Evolutionary conservation across 2,888 invertebrate species (phyloP), one percentile per base, ranked within the genome.

Genomic region (Heliconius cydno): DNA sequence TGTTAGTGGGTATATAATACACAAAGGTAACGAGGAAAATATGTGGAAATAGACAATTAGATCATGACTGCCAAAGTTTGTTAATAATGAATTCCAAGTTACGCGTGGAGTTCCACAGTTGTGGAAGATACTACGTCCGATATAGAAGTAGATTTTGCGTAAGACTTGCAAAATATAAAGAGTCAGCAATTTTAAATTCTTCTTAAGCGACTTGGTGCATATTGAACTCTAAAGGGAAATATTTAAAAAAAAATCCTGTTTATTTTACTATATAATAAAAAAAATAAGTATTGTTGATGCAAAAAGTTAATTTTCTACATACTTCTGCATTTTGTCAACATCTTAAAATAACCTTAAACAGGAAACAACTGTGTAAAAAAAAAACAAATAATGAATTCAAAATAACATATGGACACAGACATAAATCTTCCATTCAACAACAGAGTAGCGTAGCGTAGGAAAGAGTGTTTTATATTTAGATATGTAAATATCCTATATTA

Each of bases 341-440:
- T n/a, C 57, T 57, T 68, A 57, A 75, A 52, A 68, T 60, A 65
- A 52, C 0, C 38, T 12, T 25, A 74, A 74, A 38, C 19, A 25
- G 38, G 74, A 65, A 74, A 63, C 74, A 25, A 25, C n/a, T 38
- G 13, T 72, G 10, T 28, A 3, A 60, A 80, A 52, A 63, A 63
- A 76, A 76, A 68, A 80, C 76, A 80, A 79, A 79, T 75, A 68
- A 80, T 57, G 67, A 76, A 80, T 79, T 79, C 75, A 72, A 79
- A 70, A 71, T 75, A 79, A 76, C 79, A 82, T 66, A 65, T 68
- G 67, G 80, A 80, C 79, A 65, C 76, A 30, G n/a, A 60, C 80
- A 84, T 85, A 83, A 84, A 86, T 84, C 81, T 83, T 83, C 78
- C 81, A 82, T 82, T 83, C 83, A 81, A 84, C 81, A 84, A 81